A percentile compares a stretch with the other conserved stretches of the same genome.
These are phyloP conservation scores for Troides aeacus DNA, from an alignment of 2,888 invertebrate species.

Conservation along the genomic window DNA sequence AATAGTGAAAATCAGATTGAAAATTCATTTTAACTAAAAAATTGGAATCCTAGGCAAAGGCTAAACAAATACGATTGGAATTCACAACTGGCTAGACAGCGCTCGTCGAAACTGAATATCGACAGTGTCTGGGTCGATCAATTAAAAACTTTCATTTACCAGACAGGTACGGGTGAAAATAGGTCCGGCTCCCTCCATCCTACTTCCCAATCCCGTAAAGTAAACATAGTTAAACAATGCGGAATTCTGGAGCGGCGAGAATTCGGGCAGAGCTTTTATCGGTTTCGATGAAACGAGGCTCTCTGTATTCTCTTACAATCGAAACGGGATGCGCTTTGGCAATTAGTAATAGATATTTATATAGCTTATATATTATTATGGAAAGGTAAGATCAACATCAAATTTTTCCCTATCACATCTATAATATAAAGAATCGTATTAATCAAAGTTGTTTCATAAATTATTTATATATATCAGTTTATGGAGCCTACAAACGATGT, in stretches of 20 bases:
- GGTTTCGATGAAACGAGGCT: slow-evolving; percentile 18
- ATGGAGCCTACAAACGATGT: too few relatives aligned
- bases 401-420: too few relatives aligned
- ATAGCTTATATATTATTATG: neutral
- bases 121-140: slow-evolving; percentile 18
- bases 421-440: too few relatives aligned
- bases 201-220: slow-evolving; percentile 35
- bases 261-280: slow-evolving; percentile 8
- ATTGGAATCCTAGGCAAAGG: slow-evolving; percentile 14
- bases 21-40: neutral
- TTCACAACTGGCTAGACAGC: slow-evolving; percentile 4
- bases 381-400: too few relatives aligned
- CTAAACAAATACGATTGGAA: slow-evolving; percentile 11
- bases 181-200: slow-evolving; percentile 13
- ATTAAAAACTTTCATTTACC: slow-evolving; percentile 28
- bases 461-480: too few relatives aligned
- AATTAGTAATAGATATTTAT: neutral
- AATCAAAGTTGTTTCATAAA: too few relatives aligned
- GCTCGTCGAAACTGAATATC: slow-evolving; percentile 22
- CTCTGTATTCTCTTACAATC: neutral
- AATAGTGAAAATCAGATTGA: too few relatives aligned
- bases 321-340: neutral
- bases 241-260: slow-evolving; percentile 44
- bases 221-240: slow-evolving; percentile 52
- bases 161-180: slow-evolving; percentile 13